Conservation (phyloP, 2,113 vertebrate species). For the Phaethornis superciliosus region DNA sequence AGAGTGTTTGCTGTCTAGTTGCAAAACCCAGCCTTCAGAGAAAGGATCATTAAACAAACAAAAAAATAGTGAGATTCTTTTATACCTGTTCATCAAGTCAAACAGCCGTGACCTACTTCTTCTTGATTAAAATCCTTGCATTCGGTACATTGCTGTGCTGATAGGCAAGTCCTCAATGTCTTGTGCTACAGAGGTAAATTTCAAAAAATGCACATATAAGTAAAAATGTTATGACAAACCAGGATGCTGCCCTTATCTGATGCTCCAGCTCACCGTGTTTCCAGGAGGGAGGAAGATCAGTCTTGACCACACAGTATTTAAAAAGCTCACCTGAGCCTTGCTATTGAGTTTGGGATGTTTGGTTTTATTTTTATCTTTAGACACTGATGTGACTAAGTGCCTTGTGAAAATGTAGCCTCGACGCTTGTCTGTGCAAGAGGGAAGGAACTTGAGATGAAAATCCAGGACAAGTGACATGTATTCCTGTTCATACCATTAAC, state of each 20-base stretch:
- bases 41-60: not conserved
- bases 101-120: not conserved
- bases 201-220: not conserved
- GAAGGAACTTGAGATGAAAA: not conserved
- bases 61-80: not conserved
- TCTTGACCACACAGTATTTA: not conserved
- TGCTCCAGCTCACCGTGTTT: not conserved
- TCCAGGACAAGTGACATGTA: not conserved
- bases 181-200: not conserved
- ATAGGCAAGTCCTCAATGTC: not conserved
- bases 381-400: accelerated
- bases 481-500: not conserved
- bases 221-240: not conserved
- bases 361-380: not conserved
- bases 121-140: not conserved
- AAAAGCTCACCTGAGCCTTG: not conserved
- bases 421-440: not conserved
- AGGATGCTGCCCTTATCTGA: not conserved
- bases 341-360: not conserved
- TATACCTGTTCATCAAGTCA: not conserved
- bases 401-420: not conserved
- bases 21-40: not conserved
- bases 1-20: not conserved
- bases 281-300: accelerated
- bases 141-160: not conserved